Conservation (phyloP, 2,113 vertebrate genomes). For the Oryzias curvinotus region DNA sequence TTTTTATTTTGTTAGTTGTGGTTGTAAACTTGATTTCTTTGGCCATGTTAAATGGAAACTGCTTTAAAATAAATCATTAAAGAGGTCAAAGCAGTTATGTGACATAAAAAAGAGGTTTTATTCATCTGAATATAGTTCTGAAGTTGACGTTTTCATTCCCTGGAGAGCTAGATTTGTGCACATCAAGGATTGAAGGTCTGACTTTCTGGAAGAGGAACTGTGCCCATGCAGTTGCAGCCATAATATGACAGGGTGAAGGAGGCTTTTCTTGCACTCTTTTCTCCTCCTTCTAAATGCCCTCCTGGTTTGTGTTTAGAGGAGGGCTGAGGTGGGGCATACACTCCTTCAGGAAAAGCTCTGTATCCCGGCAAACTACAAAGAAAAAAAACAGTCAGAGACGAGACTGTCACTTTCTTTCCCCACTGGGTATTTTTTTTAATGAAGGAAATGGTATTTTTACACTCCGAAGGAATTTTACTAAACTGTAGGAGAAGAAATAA, state of each 20-base stretch:
- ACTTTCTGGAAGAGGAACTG: slow-evolving; percentile 5
- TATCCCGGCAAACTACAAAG: slow-evolving; percentile 3
- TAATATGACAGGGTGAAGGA: slow-evolving; percentile 55
- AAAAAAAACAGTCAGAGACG: neutral
- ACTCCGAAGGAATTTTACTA: slow-evolving; percentile 61
- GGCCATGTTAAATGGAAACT: too few species aligned
- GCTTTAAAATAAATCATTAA: too few species aligned
- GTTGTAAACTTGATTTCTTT: neutral
- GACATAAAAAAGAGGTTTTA: too few species aligned
- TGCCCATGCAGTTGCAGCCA: slow-evolving; percentile 29
- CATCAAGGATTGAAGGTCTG: slow-evolving; percentile 27
- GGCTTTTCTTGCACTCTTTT: slow-evolving; percentile 31
- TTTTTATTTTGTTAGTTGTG: slow-evolving; percentile 8
- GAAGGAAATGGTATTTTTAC: slow-evolving; percentile 65
- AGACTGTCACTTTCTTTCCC: slow-evolving; percentile 2
- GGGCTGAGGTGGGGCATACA: slow-evolving; percentile 36
- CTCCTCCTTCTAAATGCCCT: slow-evolving; percentile 48
- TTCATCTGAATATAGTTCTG: too few species aligned
- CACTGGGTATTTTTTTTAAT: slow-evolving; percentile 8
- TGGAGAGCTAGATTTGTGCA: neutral
- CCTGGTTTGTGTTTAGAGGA: slow-evolving; percentile 18
- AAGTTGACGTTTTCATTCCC: neutral
- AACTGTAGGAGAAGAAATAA: slow-evolving; percentile 59
- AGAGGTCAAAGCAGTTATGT: too few species aligned
- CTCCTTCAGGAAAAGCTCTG: neutral